Base-by-base conservation (phyloP, 2,888 invertebrate genomes). In the Pimpla rufipes region DNA sequence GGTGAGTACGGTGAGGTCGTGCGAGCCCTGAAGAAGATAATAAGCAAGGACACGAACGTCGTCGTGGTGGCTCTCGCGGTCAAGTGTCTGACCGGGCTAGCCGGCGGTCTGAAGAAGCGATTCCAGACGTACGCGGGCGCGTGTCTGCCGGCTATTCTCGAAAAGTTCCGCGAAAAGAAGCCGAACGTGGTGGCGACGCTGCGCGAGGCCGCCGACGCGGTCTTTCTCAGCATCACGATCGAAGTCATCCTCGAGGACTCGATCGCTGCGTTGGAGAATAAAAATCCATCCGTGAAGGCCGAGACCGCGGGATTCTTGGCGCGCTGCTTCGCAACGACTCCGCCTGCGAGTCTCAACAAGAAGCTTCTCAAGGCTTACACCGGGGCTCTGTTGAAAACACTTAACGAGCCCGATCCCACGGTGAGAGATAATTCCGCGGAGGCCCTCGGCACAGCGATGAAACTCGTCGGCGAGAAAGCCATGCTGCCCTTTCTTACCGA, bases 91-190 rank as follows among this genome's bases (percentile, higher is more conserved):
- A 96, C 97, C 1, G 95, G 96, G 88, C 93, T 99, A 52, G 99
- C 99, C 0, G 95, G 93, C 75, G 99, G 99, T 0, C 94, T 99
- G 42, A 97, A 98, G 77, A 97, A 97, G 92, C 96, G 97, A 82
- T 99, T 99, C 93, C 95, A 96, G 10, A 96, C 96, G 0, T 98
- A 98, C 94, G 97, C 98, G 0, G 93, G 95, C 29, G 96, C 96
- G 0, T 97, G 97, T 88, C 94, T 98, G 0, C 95, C 97, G 8
- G 94, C 97, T 0, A 94, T 99, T 68, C 93, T 99, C 45, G 99
- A 99, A 90, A 99, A 99, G 93, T 99, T 99, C 91, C 98, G 98
- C 90, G 99, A 99, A 93, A 99, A 99, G 40, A 99, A 99, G 90
- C 95, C 96, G 1, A 97, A 96, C 90, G 99, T 99, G 0, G 98